Base-by-base conservation (phyloP, 2,797 vertebrate species). In the Falco concolor region DNA sequence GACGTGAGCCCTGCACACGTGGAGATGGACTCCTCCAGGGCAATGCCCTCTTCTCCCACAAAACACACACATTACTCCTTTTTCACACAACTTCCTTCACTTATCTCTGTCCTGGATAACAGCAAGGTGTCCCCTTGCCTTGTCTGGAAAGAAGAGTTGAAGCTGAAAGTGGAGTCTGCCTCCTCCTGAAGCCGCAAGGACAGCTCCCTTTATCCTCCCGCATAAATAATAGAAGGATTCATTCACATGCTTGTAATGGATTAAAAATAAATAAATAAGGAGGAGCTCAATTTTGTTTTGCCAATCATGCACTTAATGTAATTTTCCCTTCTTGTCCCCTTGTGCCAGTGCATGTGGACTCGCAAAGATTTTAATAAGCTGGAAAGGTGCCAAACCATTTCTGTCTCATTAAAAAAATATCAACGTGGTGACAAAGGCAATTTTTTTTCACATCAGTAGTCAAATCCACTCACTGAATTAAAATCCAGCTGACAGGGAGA, bases 381-480 rank as follows among this genome's bases (percentile, higher is more conserved):
- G 95, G 84, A 83, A 50, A 76, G 74, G 78, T 9, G 38, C 92
- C 89, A 85, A 68, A 65, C 11, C 56, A 25, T 87, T 91, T 87
- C 84, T 78, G 40, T 32, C 74, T 92, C 93, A 77, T 93, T 85
- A 93, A 90, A 95, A 87, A 95, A 87, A 84, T 38, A 90, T 69
- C 90, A 34, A 24, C 1, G 32, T 1, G 2, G 59, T 60, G 89
- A 82, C 89, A 95, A 87, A 94, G 67, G 91, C 34, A 40, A 70
- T 10, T 83, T 80, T 84, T 61, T 49, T 84, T 68, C 86, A 69
- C 81, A 25, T 64, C 68, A 19, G 36, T 21, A 53, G 77, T 60
- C 85, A 81, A 69, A 90, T 7, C 77, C 59, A 15, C 78, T 77
- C 4, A 6, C 53, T 53, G 86, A 61, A 91, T 86, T 83, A 60